phyloP scores from a whole-genome alignment of 2,113 vertebrate species.

The Saccopteryx bilineata region DNA sequence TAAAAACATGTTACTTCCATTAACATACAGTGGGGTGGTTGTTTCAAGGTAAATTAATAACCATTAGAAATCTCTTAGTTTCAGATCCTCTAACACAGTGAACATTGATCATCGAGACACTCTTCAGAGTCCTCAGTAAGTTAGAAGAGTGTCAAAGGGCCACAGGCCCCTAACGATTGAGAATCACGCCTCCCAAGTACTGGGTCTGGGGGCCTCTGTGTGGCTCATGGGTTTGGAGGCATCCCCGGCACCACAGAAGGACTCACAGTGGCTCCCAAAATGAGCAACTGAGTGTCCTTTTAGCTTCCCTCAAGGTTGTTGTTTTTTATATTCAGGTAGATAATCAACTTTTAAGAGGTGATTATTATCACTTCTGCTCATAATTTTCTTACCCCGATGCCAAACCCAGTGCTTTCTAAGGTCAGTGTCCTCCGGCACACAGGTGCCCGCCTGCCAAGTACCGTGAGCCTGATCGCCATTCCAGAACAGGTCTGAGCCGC shows the following conservation, averaged over 20 bases:
- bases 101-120: background rate
- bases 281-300: background rate
- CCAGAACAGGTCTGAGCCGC: background rate
- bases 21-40: background rate
- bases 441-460: background rate
- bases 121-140: background rate
- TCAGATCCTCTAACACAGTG: background rate
- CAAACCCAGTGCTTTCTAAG: background rate
- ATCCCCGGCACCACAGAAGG: background rate
- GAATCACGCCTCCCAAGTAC: background rate
- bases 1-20: background rate
- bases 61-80: background rate
- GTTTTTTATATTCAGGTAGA: background rate
- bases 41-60: background rate
- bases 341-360: too few relatives aligned
- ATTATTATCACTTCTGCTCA: background rate
- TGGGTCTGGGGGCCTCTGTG: accelerated
- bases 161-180: background rate
- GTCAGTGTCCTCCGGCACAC: accelerated
- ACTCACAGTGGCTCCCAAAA: background rate
- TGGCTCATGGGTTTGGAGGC: background rate
- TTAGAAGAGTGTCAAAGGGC: background rate
- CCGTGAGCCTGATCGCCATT: background rate
- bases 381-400: background rate
- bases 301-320: background rate